Percentiles rank a stretch among this genome's conserved stretches.
phyloP scores from a whole-genome alignment of 1,140 invertebrate genomes.

The Orchesella cincta region DNA sequence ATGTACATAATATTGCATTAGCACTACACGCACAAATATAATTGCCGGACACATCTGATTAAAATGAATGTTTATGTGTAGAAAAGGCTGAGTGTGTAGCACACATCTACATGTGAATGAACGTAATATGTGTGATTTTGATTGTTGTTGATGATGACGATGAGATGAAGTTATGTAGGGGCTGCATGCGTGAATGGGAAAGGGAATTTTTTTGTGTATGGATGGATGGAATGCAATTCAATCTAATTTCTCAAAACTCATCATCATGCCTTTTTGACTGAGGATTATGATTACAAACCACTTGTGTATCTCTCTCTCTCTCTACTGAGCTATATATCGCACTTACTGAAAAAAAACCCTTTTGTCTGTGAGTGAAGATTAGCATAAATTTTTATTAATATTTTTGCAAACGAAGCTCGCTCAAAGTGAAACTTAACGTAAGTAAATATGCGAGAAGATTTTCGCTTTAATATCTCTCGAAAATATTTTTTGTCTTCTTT shows the following conservation, averaged over 20 bases:
- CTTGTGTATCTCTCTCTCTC: background rate
- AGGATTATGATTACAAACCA: background rate
- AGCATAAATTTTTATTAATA: slow-evolving; percentile 16
- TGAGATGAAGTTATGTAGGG: background rate
- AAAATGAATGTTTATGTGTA: background rate
- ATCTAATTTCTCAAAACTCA: slow-evolving; percentile 7
- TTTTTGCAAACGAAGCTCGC: background rate
- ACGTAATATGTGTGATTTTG: background rate
- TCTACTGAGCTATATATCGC: background rate
- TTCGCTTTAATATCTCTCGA: background rate
- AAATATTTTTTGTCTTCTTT: background rate
- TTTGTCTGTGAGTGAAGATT: background rate
- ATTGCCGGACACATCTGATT: background rate
- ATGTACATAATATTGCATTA: background rate
- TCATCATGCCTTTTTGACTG: background rate
- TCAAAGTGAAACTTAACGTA: background rate
- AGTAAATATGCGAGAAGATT: too few species aligned
- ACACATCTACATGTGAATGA: background rate
- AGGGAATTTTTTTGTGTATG: background rate
- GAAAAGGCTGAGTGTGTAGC: background rate
- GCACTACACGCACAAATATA: background rate
- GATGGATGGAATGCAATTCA: background rate
- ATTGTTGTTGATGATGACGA: background rate
- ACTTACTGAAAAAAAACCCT: background rate
- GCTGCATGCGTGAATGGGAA: background rate